Conservation (phyloP, 2,888 invertebrate genomes). For the Limenitis arthemis region DNA sequence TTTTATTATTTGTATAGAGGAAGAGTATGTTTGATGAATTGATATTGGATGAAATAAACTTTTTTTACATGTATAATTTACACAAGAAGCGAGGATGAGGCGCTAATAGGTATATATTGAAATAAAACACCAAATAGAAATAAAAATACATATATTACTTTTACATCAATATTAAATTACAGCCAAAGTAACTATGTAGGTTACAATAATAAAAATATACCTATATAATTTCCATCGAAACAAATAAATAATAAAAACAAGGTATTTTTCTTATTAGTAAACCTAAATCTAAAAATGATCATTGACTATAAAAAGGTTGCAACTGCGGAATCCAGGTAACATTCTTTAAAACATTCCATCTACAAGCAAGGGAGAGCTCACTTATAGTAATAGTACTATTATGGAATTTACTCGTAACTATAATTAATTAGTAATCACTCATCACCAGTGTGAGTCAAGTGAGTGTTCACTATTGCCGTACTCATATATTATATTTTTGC, state of each 20-base stretch:
- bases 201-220: constrained; percentile 72
- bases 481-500: neutral
- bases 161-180: constrained; percentile 72
- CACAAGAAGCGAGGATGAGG: neutral
- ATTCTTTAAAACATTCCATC: constrained; percentile 58
- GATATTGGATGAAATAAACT: no score
- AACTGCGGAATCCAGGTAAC: constrained; percentile 63
- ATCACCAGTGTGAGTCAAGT: constrained; percentile 40
- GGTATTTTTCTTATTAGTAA: constrained; percentile 64
- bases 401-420: constrained; percentile 70
- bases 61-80: neutral
- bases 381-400: constrained; percentile 59
- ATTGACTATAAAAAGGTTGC: constrained; percentile 66
- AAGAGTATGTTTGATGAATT: no score
- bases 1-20: no score
- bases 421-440: constrained; percentile 62
- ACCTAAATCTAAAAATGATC: constrained; percentile 62
- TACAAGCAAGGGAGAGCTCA: constrained; percentile 68
- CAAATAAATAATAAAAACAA: constrained; percentile 73
- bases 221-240: constrained; percentile 69
- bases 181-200: constrained; percentile 72
- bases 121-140: constrained; percentile 57
- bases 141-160: constrained; percentile 74
- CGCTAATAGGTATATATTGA: constrained; percentile 2
- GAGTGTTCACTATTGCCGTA: constrained; percentile 28